Evolutionary conservation across 2,888 invertebrate genomes (phyloP), one percentile per base, ranked within the genome.

Genomic region (Aporophyla lueneburgensis): DNA sequence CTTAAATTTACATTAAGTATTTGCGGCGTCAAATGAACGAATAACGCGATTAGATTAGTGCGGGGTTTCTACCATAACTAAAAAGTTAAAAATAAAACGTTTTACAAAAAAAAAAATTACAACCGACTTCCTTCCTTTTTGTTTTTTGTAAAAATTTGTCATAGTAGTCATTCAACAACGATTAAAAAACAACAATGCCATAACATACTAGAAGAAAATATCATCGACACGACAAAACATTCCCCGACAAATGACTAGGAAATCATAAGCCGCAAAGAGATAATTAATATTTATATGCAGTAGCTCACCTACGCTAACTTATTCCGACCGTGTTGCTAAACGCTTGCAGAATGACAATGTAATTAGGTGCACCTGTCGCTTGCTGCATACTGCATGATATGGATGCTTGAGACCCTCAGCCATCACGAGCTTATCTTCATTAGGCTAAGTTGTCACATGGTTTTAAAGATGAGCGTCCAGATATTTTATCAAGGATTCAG

Each of bases 271-370:
- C 19, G 46, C 61, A 53, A 79, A 79, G 65, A 63, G 62, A 69
- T 33, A 69, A 69, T 82, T 69, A 80, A 84, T 84, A 82, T 84
- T 78, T 56, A 83, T 83, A 58, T 54, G 24, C 49, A 53, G 80
- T 67, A 74, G 56, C 54, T 19, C 40, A 43, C 40, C 56, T 68
- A 19, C 19, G n/a, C 49, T 78, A 66, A 65, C 24, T 40, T 72
- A 83, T 84, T 81, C 84, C 43, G 33, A 49, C 5, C 81, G 43
- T 71, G 81, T 40, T n/a, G n/a, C 19, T 46, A 53, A 24, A 61
- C 69, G 69, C 85, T 59, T 51, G 33, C 27, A 69, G 85, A 81
- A 70, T 83, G 59, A 70, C 69, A 81, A 84, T 72, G 70, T 59
- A 66, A 81, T 71, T 71, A 71, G 67, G 24, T 58, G 58, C 87